Conservation (phyloP, 92 coral and sea anemone species). For the Diadumene lineata region DNA sequence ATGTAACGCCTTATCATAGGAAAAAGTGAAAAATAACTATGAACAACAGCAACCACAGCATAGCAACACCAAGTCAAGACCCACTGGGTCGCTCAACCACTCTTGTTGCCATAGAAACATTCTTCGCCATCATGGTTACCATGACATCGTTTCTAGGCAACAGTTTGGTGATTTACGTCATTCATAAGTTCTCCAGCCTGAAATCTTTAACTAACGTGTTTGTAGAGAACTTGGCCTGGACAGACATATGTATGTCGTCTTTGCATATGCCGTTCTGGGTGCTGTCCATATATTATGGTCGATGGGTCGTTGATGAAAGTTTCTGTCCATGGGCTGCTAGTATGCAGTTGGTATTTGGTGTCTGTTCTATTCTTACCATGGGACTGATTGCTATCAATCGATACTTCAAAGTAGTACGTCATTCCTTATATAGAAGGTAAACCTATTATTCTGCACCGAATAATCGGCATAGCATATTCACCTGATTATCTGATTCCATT, state of each 20-base stretch:
- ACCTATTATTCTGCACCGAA: background rate
- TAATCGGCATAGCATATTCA: background rate
- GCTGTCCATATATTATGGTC: slow-evolving; percentile 27
- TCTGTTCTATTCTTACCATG: slow-evolving; percentile 53
- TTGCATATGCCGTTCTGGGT: slow-evolving; percentile 64
- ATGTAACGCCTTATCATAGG: too few species aligned
- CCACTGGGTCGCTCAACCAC: slow-evolving; percentile 42
- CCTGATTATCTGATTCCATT: too few species aligned
- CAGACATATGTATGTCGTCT: slow-evolving; percentile 51
- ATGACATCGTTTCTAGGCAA: slow-evolving; percentile 48
- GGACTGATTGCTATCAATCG: slow-evolving; percentile 55
- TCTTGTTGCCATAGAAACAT: slow-evolving; percentile 39
- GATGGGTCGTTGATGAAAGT: slow-evolving; percentile 33
- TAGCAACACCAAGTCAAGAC: slow-evolving; percentile 3
- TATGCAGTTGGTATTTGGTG: slow-evolving; percentile 32
- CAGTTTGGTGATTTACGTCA: slow-evolving; percentile 42
- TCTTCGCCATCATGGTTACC: slow-evolving; percentile 39
- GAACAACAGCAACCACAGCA: background rate
- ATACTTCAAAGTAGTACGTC: slow-evolving; percentile 48
- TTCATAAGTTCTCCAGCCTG: slow-evolving; percentile 48
- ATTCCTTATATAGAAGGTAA: slow-evolving; percentile 29
- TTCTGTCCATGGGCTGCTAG: slow-evolving; percentile 45
- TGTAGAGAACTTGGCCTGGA: slow-evolving; percentile 59
- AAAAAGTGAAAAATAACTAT: background rate
- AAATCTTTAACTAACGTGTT: slow-evolving; percentile 43